Evolutionary conservation across 2,797 vertebrate genomes (phyloP).

Genomic region (Streptopelia turtur): DNA sequence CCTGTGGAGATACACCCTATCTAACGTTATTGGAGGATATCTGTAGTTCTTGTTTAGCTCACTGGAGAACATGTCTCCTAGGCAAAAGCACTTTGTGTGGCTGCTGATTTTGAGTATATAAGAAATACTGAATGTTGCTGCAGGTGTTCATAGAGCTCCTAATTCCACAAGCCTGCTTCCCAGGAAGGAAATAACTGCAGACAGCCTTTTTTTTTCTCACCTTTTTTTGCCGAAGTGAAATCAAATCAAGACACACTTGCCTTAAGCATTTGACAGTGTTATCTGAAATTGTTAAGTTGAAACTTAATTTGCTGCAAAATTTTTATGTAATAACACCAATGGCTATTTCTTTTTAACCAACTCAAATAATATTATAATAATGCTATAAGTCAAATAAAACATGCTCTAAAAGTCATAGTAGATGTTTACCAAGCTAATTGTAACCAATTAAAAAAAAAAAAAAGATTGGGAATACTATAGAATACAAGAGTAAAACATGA

Average conservation of each 20-base stretch:
- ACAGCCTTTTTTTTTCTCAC: fast-evolving
- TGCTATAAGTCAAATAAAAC: not conserved
- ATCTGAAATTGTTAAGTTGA: not conserved
- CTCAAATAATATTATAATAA: not conserved
- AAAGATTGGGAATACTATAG: not conserved
- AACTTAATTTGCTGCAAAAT: not conserved
- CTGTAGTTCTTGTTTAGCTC: not conserved
- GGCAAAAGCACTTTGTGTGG: not conserved
- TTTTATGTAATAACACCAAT: not conserved
- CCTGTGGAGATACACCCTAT: not conserved
- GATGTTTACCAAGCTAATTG: not conserved
- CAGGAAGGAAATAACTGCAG: not conserved
- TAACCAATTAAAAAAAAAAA: not conserved
- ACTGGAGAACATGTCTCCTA: not conserved
- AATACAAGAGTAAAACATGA: not conserved
- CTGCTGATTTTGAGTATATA: not conserved
- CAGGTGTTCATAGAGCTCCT: not conserved
- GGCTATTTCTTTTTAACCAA: not conserved
- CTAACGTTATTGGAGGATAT: not conserved
- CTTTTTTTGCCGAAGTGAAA: not conserved
- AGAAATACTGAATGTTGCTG: not conserved
- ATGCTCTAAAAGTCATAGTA: not conserved
- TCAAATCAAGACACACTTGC: not conserved
- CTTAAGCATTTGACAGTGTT: not conserved
- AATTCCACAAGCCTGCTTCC: not conserved